Conservation (phyloP, 2,888 invertebrate species). For the Agelastica alni region DNA sequence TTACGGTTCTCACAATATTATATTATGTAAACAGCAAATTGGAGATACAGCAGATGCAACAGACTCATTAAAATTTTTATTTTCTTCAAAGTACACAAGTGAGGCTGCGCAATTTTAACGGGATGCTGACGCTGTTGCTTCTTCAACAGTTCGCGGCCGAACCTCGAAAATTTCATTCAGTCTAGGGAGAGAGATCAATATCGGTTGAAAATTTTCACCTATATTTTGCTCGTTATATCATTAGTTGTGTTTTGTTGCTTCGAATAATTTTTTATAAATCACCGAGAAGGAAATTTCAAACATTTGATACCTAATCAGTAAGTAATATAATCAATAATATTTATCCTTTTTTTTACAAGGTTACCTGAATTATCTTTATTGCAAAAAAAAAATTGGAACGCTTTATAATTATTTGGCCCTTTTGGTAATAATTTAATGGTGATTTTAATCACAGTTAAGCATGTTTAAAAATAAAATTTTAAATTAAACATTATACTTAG, state of each 20-base stretch:
- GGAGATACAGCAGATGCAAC: constrained; percentile 28
- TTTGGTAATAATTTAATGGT: too few relatives aligned
- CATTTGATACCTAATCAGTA: background rate
- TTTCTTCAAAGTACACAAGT: constrained; percentile 25
- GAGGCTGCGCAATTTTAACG: constrained; percentile 34
- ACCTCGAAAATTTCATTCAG: constrained; percentile 38
- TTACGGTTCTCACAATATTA: background rate
- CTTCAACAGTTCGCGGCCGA: constrained; percentile 45
- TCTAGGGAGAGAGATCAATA: constrained; percentile 3
- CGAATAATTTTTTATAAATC: too few relatives aligned
- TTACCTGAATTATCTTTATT: too few relatives aligned
- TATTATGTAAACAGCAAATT: constrained; percentile 11
- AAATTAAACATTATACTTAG: too few relatives aligned
- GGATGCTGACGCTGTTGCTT: constrained; percentile 55
- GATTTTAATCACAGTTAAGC: too few relatives aligned
- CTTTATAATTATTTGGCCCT: too few relatives aligned
- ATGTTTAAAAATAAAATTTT: too few relatives aligned
- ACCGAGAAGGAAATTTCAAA: too few relatives aligned
- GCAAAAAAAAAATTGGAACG: too few relatives aligned
- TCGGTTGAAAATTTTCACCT: constrained; percentile 1
- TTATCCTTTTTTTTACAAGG: too few relatives aligned
- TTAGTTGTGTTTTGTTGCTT: too few relatives aligned
- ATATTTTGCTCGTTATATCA: background rate
- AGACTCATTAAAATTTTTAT: constrained; percentile 31
- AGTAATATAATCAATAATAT: too few relatives aligned